A percentile compares a stretch with the other conserved stretches of the same genome.
Conservation (phyloP, 92 coral and sea anemone species). For the Phymanthus crucifer region DNA sequence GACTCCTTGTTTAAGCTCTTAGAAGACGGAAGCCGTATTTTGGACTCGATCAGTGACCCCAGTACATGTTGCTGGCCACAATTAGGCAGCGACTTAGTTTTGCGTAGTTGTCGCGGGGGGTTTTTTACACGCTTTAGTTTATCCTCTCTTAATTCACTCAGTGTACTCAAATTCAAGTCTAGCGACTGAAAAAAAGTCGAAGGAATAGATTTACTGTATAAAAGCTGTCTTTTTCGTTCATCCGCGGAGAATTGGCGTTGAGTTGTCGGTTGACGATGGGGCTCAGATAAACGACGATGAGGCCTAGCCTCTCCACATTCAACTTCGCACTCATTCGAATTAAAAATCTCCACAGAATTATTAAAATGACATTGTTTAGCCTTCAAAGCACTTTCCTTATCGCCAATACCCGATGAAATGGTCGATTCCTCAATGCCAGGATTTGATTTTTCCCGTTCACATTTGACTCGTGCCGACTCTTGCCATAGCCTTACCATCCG, state of each 20-base stretch:
- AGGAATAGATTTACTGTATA: constrained; percentile 54
- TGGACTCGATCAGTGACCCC: constrained; percentile 95
- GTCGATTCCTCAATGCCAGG: constrained; percentile 43
- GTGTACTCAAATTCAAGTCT: constrained; percentile 81
- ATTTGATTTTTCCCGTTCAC: constrained; percentile 48
- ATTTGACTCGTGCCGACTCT: constrained; percentile 57
- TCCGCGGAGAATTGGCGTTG: constrained; percentile 61
- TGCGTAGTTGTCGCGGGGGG: constrained; percentile 84
- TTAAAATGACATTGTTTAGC: constrained; percentile 81
- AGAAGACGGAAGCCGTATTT: constrained; percentile 89
- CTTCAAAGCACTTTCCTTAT: constrained; percentile 43
- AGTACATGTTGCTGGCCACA: constrained; percentile 89
- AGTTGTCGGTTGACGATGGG: constrained; percentile 61
- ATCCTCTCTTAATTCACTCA: constrained; percentile 73
- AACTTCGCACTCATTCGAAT: constrained; percentile 61
- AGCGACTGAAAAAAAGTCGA: constrained; percentile 84
- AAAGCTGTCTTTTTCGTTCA: constrained; percentile 56
- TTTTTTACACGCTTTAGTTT: constrained; percentile 69
- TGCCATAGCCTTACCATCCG: constrained; percentile 93
- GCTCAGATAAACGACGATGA: constrained; percentile 76
- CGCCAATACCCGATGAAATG: constrained; percentile 45
- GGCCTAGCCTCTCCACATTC: constrained; percentile 49
- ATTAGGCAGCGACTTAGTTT: constrained; percentile 90
- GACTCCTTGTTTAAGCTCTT: constrained; percentile 87
- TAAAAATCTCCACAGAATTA: constrained; percentile 77